Base-by-base conservation (phyloP, 92 coral and sea anemone genomes). In the Umimayanthus kanabou region DNA sequence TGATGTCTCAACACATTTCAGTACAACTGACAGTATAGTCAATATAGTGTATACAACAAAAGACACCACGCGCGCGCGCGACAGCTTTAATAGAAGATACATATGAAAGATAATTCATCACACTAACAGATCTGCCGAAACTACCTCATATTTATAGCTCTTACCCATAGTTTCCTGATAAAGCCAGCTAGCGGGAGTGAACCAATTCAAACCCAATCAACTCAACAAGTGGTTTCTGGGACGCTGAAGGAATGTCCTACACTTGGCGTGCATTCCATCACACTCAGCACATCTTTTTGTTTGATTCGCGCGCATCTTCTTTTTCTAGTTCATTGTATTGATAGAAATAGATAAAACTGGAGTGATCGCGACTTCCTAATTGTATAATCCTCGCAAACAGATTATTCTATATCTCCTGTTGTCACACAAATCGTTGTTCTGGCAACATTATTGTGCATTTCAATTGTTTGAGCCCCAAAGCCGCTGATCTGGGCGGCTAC, bases 401-500 rank as follows among this genome's bases (percentile, higher is more conserved):
- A 57, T 18, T 47, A 55, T 18, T 73, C 2, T 20, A 75, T 37
- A 75, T 20, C 73, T 28, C 45, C 43, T 26, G 50, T 55, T 15
- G 25, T 16, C 49, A 29, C 20, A 5, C 28, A 37, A 80, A 9
- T 61, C 47, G 73, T 57, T 18, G 72, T 57, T 80, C 85, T 80
- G 49, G 85, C 85, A 80, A 80, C 85, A 45, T 25, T 78, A 8
- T 80, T 58, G 66, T 33, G 42, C 39, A 79, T 55, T 79, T 79
- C 82, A 50, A 49, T 79, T 2, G 1, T 18, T 26, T 79, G 40
- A 79, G 42, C 66, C 66, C 82, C 39, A 33, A 39, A 16, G 45
- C 42, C 71, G n/a, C 77, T 33, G 43, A 16, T 78, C 16, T 61
- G 89, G 74, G 81, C 58, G 89, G 89, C 73, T 57, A 78, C 92